Evolutionary conservation across 2,888 invertebrate genomes (phyloP), one percentile per base, ranked within the genome.

Genomic region (Tribolium freemani): DNA sequence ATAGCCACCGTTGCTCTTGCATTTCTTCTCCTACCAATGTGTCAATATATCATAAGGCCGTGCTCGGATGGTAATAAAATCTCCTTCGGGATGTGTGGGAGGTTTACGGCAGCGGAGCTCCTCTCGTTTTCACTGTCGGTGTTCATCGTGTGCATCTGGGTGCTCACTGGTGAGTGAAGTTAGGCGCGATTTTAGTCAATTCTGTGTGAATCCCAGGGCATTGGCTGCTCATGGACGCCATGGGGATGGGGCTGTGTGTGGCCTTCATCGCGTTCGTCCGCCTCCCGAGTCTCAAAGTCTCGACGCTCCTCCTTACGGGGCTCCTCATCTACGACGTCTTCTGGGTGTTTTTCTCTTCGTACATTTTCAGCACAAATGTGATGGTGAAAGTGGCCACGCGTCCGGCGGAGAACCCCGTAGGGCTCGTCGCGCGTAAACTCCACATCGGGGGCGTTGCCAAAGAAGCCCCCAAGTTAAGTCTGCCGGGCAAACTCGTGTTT

Each of bases 341-440:
- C 88, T 98, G 98, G 98, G 98, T 98, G 61, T 98, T 98, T 89
- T 98, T 98, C 89, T 98, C 98, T 1, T 97, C 97, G 0, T 98
- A 98, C 86, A 96, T 98, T 85, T 98, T 98, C 89, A 98, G 96
- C 88, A 96, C 98, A 83, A 98, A 98, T 85, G 98, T 98, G 78
- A 98, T 98, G 98, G 98, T 98, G 77, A 98, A 97, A 88, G 94
- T 93, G 77, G 93, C 93, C 69, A 93, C 93, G 68, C 88, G 96
- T 83, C 95, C 96, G 38, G 96, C 96, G 8, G 96, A 96, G 84
- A 96, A 96, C 88, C 96, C 96, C 0, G 95, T 98, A 84, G 97
- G 97, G 80, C 90, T 97, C 81, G 96, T 98, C 75, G 97, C 98
- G 57, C 92, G 97, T 76, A 95, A 96, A 86, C 89, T 98, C 81